phyloP scores from a whole-genome alignment of 2,113 vertebrate genomes.

The Thalassarche chlororhynchos region DNA sequence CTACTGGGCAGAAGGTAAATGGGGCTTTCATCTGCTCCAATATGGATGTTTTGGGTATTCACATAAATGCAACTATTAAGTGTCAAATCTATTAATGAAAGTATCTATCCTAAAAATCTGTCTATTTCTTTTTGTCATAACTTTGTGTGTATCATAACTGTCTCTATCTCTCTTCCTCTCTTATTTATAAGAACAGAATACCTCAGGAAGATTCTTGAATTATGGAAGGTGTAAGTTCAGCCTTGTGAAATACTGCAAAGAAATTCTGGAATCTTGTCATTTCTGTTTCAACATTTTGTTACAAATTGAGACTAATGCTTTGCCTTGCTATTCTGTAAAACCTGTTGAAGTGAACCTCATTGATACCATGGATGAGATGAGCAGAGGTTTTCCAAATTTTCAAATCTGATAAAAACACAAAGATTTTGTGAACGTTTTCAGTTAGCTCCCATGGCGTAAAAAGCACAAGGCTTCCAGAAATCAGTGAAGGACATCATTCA shows the following conservation, averaged over 20 bases:
- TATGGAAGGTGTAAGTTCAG: neutral
- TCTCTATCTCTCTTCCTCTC: neutral
- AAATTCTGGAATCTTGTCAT: neutral
- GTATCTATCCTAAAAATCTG: neutral
- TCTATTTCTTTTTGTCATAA: neutral
- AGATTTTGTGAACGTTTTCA: neutral
- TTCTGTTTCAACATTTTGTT: neutral
- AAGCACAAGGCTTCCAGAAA: neutral
- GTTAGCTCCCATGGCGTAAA: neutral
- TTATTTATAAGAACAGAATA: neutral
- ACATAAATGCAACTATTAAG: neutral
- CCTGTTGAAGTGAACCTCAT: neutral
- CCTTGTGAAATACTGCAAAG: neutral
- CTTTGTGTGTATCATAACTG: neutral
- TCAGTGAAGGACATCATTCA: neutral
- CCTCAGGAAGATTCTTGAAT: neutral
- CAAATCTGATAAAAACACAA: neutral
- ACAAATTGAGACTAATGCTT: neutral
- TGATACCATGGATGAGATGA: neutral
- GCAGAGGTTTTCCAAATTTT: neutral
- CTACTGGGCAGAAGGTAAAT: neutral
- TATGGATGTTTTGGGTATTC: neutral
- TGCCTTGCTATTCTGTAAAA: neutral
- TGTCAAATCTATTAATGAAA: neutral
- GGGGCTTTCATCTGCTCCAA: neutral